These are phyloP conservation scores for Ciona savignyi DNA, from an alignment of 23 tunicate genomes.

Conservation along the genomic window DNA sequence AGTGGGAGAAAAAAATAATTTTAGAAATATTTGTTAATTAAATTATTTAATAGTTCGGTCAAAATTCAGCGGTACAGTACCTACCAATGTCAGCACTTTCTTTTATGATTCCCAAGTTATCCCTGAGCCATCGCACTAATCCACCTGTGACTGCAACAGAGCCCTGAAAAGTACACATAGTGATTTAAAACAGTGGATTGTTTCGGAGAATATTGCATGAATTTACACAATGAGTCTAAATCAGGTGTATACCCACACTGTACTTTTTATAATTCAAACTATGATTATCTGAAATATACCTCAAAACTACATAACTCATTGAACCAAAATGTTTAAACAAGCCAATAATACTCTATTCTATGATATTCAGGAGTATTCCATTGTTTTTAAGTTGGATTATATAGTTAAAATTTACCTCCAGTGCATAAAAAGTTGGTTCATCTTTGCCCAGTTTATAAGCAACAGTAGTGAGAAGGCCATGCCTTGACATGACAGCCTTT, in stretches of 20 bases:
- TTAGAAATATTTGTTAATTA: neutral
- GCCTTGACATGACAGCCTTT: constrained; percentile 53
- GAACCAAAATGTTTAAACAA: neutral
- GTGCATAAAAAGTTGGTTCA: constrained; percentile 83
- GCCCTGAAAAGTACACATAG: constrained; percentile 41
- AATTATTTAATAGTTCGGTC: neutral
- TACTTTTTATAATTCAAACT: no score
- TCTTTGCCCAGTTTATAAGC: constrained; percentile 89
- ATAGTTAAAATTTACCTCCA: constrained; percentile 40
- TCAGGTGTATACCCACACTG: no score
- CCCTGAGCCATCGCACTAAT: constrained; percentile 83
- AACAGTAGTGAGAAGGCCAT: constrained; percentile 84
- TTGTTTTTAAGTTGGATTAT: no score
- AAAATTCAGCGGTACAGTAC: neutral
- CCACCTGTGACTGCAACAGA: constrained; percentile 94
- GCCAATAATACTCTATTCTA: no score
- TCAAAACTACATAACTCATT: no score
- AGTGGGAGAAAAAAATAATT: neutral
- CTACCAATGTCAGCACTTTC: constrained; percentile 71
- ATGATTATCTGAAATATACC: no score
- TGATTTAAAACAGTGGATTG: no score
- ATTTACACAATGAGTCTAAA: no score
- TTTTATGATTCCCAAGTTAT: constrained; percentile 78
- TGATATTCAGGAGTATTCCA: no score
- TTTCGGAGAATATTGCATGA: no score